Percentiles rank a stretch among this genome's conserved stretches.
phyloP scores from a whole-genome alignment of 2,797 vertebrate species.

The Molossus molossus region DNA sequence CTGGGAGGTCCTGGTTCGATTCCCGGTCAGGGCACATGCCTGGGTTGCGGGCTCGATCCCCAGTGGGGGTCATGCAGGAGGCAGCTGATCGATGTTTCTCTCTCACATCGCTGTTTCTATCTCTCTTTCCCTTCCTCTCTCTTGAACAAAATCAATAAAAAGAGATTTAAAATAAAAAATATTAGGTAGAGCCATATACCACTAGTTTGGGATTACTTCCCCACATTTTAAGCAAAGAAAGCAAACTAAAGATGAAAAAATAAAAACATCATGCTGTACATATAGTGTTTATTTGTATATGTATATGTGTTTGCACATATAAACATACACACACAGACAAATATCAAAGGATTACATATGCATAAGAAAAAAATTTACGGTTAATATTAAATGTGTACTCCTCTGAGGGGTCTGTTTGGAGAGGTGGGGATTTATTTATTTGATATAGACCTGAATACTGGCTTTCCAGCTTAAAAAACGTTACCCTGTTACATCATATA shows the following conservation, averaged over 20 bases:
- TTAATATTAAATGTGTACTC: neutral
- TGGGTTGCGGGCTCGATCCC: no score
- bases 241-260: constrained; percentile 42
- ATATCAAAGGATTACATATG: neutral
- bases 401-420: neutral
- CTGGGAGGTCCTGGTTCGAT: no score
- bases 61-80: no score
- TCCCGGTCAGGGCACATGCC: no score
- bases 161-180: neutral
- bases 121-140: no score
- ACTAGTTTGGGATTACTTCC: neutral
- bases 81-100: no score
- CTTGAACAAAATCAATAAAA: no score
- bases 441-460: neutral
- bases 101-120: no score
- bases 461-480: constrained; percentile 13
- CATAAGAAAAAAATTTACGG: neutral
- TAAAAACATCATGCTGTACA: neutral
- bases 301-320: neutral
- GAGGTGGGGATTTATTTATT: constrained; percentile 3
- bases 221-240: constrained; percentile 20
- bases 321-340: neutral
- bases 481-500: neutral
- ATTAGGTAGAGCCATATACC: neutral
- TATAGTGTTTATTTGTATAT: neutral